A percentile compares a stretch with the other conserved stretches of the same genome.
Evolutionary conservation across 2,888 invertebrate species (phyloP).

Genomic region (Apodemia zela): DNA sequence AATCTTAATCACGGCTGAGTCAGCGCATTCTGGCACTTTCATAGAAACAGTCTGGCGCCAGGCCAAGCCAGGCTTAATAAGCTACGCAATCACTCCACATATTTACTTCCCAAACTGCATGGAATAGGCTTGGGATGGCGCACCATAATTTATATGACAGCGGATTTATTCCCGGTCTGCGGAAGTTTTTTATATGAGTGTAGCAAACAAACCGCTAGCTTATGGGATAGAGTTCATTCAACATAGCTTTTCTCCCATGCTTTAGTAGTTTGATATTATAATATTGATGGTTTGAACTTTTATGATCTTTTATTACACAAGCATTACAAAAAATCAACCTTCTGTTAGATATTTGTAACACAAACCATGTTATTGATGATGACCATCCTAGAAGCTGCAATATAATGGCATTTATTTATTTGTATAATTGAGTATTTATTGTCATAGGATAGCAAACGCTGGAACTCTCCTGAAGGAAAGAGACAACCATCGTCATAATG

Average conservation of each 20-base stretch:
- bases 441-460: no score
- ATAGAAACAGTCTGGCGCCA: constrained; percentile 41
- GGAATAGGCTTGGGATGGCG: constrained; percentile 20
- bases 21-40: constrained; percentile 41
- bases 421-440: no score
- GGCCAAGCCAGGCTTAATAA: constrained; percentile 51
- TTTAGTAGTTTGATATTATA: background rate
- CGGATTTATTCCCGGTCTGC: background rate
- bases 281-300: background rate
- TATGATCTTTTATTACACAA: no score
- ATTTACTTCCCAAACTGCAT: constrained; percentile 32
- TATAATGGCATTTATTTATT: no score
- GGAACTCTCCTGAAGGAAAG: no score
- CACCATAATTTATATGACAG: constrained; percentile 2
- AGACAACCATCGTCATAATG: no score
- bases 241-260: background rate
- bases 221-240: constrained; percentile 5
- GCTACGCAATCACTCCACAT: constrained; percentile 45
- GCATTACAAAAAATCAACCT: no score
- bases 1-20: constrained; percentile 55
- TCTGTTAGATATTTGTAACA: no score
- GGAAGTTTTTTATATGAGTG: background rate
- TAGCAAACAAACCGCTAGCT: background rate
- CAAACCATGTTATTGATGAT: no score
- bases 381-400: no score